Evolutionary conservation across 1,140 invertebrate genomes (phyloP), one percentile per base, ranked within the genome.

Genomic region (Drosophila insularis): DNA sequence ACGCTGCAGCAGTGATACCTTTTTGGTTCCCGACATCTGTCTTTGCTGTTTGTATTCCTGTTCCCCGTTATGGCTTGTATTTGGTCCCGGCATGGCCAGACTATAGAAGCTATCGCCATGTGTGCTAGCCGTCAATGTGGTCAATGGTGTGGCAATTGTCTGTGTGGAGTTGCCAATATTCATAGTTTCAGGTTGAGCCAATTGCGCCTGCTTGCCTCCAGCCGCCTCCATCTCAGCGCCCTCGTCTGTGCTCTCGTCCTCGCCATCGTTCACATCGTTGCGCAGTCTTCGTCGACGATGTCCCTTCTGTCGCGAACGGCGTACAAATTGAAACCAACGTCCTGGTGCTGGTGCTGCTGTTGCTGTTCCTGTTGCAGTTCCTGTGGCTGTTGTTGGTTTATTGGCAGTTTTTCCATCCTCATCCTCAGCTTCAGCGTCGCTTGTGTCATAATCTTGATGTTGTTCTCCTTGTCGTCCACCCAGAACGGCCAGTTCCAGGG

Each of bases 401-500:
- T 50, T 50, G 43, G 17, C 6, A 21, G 19, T 50, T 8, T 59
- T 43, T 19, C 27, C 63, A 46, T 55, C 21, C 14, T 43, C 70
- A 53, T 68, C 35, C 19, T 1, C 39, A 2, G 11, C 46, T 10
- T 7, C 31, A 10, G 46, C 3, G 17, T 32, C 13, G 54, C 17
- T 54, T 60, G 31, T 14, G 17, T 55, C 39, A 31, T 62, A 19
- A 37, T 46, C 55, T 0, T 61, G 7, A 53, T 66, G 53, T 10
- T 39, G 35, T 8, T 67, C 71, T 54, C 6, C 40, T 13, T 40
- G 31, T 2, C 54, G 53, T 11, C 50, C 56, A 1, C 68, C 80
- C 32, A 91, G 68, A 54, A 90, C 90, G 6, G 79, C 71, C 72
- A 91, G 58, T 61, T 91, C 90, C 69, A 91, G 61, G 4, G 80